Conservation (phyloP, 1,140 invertebrate species). For the Maniola jurtina region DNA sequence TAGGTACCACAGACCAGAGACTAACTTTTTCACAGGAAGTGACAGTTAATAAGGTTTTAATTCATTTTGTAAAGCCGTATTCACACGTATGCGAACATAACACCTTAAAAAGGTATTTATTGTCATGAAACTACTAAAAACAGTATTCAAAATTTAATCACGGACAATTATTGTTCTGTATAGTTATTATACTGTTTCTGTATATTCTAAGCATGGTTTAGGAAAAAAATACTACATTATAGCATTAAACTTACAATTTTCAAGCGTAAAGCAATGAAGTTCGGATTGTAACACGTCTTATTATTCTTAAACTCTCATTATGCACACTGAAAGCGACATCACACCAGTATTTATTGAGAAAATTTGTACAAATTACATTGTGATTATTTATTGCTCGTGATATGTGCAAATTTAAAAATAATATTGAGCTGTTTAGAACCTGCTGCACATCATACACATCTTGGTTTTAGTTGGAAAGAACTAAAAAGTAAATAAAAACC, state of each 20-base stretch:
- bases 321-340: conserved; percentile 60
- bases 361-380: conserved; percentile 72
- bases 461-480: not conserved
- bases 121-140: too few species aligned
- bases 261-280: conserved; percentile 54
- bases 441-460: conserved; percentile 50
- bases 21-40: not conserved
- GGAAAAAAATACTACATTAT: conserved; percentile 10
- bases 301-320: conserved; percentile 34
- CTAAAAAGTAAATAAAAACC: conserved; percentile 3
- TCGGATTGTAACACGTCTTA: conserved; percentile 29
- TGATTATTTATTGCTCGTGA: conserved; percentile 68
- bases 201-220: not conserved
- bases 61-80: too few species aligned
- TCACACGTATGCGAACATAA: too few species aligned
- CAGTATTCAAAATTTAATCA: too few species aligned
- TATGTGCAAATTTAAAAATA: conserved; percentile 61
- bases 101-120: too few species aligned
- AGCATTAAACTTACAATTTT: conserved; percentile 54
- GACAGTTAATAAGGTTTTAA: too few species aligned
- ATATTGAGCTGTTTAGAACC: conserved; percentile 66
- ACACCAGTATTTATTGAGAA: conserved; percentile 51
- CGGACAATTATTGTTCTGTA: too few species aligned
- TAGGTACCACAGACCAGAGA: conserved; percentile 18
- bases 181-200: not conserved